Evolutionary conservation across 2,888 invertebrate species (phyloP), one percentile per base, ranked within the genome.

Genomic region (Andrena minutula): DNA sequence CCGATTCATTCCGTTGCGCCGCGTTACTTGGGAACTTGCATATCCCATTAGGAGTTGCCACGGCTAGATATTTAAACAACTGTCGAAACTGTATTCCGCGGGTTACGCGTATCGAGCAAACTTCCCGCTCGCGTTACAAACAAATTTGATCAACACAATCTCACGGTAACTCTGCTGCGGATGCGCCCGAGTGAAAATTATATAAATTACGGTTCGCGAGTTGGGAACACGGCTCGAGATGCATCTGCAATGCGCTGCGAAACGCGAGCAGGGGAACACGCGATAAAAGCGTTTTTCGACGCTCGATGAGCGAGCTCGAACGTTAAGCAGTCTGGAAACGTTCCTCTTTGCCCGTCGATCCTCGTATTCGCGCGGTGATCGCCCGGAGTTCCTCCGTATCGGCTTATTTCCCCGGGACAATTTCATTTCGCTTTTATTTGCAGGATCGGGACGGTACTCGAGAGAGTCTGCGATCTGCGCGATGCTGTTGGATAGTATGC

Each of bases 381-480:
- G 23, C 26, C 3, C 8, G 7, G 2, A 8, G 20, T 28, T 10
- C 35, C 41, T 4, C 3, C 30, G 10, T 12, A 35, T 10, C 0
- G 16, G 47, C 12, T 5, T 64, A 4, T 4, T 6, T 56, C 32
- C 28, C 35, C 2, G 3, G 66, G 1, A 30, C 20, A 51, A 2
- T 63, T 28, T 79, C 12, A 23, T 16, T 56, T 12, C n/a, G 2
- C 20, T 58, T 69, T 61, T 70, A 47, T 82, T 92, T 90, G 1
- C 91, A 95, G 95, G 94, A 66, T 93, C 94, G 75, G 91, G 93
- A 61, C 89, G 91, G 10, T 91, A 93, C 61, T 95, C 96, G n/a
- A 89, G 95, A 92, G 96, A 97, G 88, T 97, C 97, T 0, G 97
- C 97, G 0, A 96, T 97, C 94, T 98, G 98, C 92, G 96, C 95